phyloP scores from a whole-genome alignment of 1,140 invertebrate species.

The Macrobrachium nipponense region DNA sequence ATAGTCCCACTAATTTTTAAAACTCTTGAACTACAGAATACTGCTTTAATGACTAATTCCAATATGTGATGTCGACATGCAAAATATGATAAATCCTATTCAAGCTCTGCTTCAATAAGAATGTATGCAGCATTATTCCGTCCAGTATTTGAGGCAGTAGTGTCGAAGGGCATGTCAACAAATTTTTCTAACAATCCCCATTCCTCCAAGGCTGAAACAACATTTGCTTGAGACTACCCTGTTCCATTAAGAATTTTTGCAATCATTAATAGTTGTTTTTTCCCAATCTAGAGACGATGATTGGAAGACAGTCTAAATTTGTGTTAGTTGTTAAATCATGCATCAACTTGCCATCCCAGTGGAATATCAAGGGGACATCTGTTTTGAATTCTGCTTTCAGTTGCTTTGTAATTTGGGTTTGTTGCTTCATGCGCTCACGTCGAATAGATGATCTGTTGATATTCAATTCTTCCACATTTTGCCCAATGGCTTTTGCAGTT shows the following conservation, averaged over 20 bases:
- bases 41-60: not conserved
- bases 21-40: not conserved
- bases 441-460: not conserved
- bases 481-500: not conserved
- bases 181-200: not conserved
- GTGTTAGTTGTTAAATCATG: too few species aligned
- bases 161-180: not conserved
- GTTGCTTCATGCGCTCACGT: not conserved
- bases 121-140: not conserved
- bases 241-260: not conserved
- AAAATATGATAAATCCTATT: not conserved
- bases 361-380: conserved; percentile 14
- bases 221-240: not conserved
- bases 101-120: not conserved
- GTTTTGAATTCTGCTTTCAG: not conserved
- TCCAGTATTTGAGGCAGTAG: not conserved
- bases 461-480: not conserved
- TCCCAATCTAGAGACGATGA: not conserved
- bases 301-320: not conserved
- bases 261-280: not conserved
- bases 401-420: not conserved
- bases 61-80: conserved; percentile 2
- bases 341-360: conserved; percentile 15
- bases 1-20: not conserved
- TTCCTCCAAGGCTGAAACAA: not conserved